These are phyloP conservation scores for Drosophila rufa DNA, from an alignment of 1,140 invertebrate species.

Conservation along the genomic window DNA sequence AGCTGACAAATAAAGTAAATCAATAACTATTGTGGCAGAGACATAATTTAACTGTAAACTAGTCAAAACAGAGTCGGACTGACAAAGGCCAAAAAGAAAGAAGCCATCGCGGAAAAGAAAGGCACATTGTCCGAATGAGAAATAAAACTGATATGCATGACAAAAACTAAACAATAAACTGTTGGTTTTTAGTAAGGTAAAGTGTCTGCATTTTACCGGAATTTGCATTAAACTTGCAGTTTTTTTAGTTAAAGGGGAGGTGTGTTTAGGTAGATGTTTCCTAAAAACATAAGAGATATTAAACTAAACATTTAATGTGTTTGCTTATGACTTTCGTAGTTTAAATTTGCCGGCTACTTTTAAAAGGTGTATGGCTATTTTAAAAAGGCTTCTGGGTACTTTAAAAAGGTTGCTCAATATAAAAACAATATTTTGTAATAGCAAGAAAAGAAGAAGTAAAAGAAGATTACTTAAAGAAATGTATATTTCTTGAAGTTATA, in stretches of 20 bases:
- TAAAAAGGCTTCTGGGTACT: too few relatives aligned
- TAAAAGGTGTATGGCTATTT: too few relatives aligned
- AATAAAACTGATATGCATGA: conserved; percentile 50
- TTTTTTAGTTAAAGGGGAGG: not conserved
- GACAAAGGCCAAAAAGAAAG: conserved; percentile 27
- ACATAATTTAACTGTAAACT: conserved; percentile 51
- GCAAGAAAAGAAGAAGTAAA: too few relatives aligned
- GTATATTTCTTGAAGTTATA: too few relatives aligned
- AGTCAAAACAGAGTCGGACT: conserved; percentile 37
- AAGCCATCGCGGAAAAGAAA: conserved; percentile 23
- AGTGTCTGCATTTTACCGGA: not conserved
- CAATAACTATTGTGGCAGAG: conserved; percentile 24
- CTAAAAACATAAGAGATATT: not conserved
- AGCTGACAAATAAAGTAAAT: conserved; percentile 44
- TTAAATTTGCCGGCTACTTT: too few relatives aligned
- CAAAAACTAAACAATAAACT: conserved; percentile 38
- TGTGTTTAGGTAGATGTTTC: not conserved
- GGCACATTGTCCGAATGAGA: conserved; percentile 2
- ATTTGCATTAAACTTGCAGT: not conserved
- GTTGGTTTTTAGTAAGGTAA: conserved; percentile 4
- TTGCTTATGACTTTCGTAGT: too few relatives aligned
- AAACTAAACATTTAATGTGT: too few relatives aligned
- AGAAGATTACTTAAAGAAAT: too few relatives aligned
- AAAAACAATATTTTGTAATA: too few relatives aligned
- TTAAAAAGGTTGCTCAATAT: too few relatives aligned